Evolutionary conservation across 92 coral and sea anemone species (phyloP), one percentile per base, ranked within the genome.

Genomic region (Meandrina meandrites): DNA sequence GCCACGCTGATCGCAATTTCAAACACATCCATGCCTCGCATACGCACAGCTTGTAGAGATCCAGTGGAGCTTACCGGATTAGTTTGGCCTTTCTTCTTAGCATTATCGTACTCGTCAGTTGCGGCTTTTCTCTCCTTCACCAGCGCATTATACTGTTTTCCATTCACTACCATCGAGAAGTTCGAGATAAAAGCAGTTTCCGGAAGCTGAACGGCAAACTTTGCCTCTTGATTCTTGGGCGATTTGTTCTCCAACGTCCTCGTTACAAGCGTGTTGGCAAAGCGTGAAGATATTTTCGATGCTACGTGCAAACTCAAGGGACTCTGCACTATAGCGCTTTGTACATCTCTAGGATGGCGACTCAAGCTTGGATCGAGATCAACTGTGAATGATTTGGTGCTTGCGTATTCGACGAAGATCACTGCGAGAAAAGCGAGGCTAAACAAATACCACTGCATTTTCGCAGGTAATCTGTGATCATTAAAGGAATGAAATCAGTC

Each of bases 121-220:
- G 92, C 92, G 32, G 75, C 87, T 27, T 67, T 56, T 50, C 42
- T 90, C 70, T 87, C 86, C 58, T 90, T 90, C 13, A 86, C 90
- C 37, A 21, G 22, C 42, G 87, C 92, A 35, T 81, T 22, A 64
- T 58, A 86, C 1, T 36, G 47, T 34, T 70, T 81, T 66, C 81
- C 89, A 28, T 86, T 83, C 42, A 86, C 87, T 12, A 56, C 85
- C 92, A 90, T 90, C 17, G 92, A 86, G 82, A 86, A 90, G 84
- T 90, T 90, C 19, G 92, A 90, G 76, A 86, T 47, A n/a, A 90
- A 90, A 18, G 92, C 92, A 11, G 88, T 86, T 40, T 75, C 79
- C 6, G 92, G 90, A 67, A 90, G 84, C 60, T 90, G 87, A 16
- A 90, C 84, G 16, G 28, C 69, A 22, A 90, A 90, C 42, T n/a